Evolutionary conservation across 2,888 invertebrate genomes (phyloP).

Genomic region (Hydrotaea diabolus): DNA sequence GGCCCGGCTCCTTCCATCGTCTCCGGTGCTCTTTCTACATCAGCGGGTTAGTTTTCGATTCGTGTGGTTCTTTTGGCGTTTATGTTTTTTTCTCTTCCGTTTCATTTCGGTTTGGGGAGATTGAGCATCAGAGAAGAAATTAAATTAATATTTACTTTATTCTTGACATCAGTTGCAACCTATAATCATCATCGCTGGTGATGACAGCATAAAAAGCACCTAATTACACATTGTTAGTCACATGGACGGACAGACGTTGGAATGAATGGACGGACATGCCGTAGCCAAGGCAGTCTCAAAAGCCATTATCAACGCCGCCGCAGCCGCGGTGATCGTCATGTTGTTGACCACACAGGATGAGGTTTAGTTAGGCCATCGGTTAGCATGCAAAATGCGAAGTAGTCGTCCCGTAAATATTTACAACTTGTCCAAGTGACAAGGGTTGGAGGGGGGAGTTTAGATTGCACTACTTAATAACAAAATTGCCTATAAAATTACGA

Average conservation of each 20-base stretch:
- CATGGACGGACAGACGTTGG: not conserved
- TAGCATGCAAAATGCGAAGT: not conserved
- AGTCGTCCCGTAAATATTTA: slow-evolving; percentile 13
- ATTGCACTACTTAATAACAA: not conserved
- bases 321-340: slow-evolving; percentile 37
- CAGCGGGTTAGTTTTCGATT: not conserved
- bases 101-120: slow-evolving; percentile 13
- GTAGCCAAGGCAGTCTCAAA: not conserved
- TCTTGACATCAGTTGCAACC: slow-evolving; percentile 68
- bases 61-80: not conserved
- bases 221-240: slow-evolving; percentile 80
- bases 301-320: slow-evolving; percentile 52
- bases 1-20: not conserved
- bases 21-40: not conserved
- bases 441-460: slow-evolving; percentile 12
- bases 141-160: slow-evolving; percentile 81
- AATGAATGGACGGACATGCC: not conserved
- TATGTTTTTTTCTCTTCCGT: not conserved
- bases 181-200: slow-evolving; percentile 80
- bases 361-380: slow-evolving; percentile 45
- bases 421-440: not conserved
- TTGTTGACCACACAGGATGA: slow-evolving; percentile 62
- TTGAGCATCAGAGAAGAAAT: slow-evolving; percentile 68
- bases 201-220: slow-evolving; percentile 81
- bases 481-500: slow-evolving; percentile 30